phyloP scores from a whole-genome alignment of 2,113 vertebrate genomes.

The Paramormyrops kingsleyae region DNA sequence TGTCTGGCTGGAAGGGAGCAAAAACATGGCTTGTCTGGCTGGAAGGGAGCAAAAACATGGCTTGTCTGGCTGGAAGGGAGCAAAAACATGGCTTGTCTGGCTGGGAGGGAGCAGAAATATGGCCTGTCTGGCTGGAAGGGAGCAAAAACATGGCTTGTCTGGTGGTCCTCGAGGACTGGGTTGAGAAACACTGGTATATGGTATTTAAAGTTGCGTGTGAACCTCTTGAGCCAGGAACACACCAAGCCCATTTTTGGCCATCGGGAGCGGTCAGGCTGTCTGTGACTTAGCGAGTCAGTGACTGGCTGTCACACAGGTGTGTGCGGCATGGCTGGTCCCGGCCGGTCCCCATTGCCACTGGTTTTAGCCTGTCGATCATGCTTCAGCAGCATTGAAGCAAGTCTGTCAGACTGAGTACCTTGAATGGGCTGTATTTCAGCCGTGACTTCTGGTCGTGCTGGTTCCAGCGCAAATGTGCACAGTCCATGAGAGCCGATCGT shows the following conservation, averaged over 20 bases:
- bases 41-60: too few species aligned
- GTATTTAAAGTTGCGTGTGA: not conserved
- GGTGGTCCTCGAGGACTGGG: not conserved
- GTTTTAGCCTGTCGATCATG: not conserved
- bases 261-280: not conserved
- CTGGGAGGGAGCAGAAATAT: not conserved
- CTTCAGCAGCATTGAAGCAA: not conserved
- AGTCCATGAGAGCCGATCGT: not conserved
- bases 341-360: not conserved
- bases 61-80: too few species aligned
- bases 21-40: not conserved
- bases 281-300: not conserved
- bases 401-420: not conserved
- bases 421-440: not conserved
- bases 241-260: not conserved
- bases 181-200: not conserved
- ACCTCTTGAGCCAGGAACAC: not conserved
- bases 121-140: too few species aligned
- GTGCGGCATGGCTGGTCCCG: not conserved
- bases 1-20: too few species aligned
- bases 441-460: not conserved
- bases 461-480: not conserved
- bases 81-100: too few species aligned
- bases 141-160: not conserved
- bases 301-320: not conserved